Conservation (phyloP, 2,888 invertebrate genomes). For the Smittia sp. region DNA sequence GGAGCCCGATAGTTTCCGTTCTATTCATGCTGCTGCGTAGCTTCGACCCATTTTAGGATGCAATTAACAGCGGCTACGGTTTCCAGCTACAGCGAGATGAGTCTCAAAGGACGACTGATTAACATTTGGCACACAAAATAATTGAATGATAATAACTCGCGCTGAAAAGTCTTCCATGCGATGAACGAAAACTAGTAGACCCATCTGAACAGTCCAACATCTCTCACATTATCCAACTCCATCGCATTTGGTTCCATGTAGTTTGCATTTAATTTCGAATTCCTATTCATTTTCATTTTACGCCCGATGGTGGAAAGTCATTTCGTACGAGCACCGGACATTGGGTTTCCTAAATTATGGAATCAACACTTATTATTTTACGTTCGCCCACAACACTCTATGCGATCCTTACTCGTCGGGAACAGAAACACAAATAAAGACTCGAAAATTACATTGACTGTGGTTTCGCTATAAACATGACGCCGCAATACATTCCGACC, state of each 20-base stretch:
- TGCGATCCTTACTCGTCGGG: constrained; percentile 1
- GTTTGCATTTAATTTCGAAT: constrained; percentile 22
- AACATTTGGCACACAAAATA: not conserved
- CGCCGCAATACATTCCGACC: not conserved
- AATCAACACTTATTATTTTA: constrained; percentile 22
- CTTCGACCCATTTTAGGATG: not conserved
- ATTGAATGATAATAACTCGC: constrained; percentile 12
- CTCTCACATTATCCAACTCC: not conserved
- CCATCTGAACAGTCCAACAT: not conserved
- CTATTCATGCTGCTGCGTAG: not conserved
- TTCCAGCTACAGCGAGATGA: not conserved
- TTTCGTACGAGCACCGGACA: not conserved
- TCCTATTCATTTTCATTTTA: constrained; percentile 8
- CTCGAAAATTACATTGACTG: constrained; percentile 13
- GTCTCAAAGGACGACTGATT: constrained; percentile 3
- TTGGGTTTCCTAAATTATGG: constrained; percentile 21
- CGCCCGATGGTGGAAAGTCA: not conserved
- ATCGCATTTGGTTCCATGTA: not conserved
- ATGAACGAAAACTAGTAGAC: not conserved
- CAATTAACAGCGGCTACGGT: not conserved
- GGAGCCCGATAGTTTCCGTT: not conserved
- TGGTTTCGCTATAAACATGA: constrained; percentile 13
- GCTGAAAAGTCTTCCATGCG: not conserved
- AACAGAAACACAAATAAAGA: constrained; percentile 2
- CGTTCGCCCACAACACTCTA: not conserved